Percentiles rank a stretch among this genome's conserved stretches.
Conservation (phyloP, 1,140 invertebrate genomes). For the Papilio aristodemus region DNA sequence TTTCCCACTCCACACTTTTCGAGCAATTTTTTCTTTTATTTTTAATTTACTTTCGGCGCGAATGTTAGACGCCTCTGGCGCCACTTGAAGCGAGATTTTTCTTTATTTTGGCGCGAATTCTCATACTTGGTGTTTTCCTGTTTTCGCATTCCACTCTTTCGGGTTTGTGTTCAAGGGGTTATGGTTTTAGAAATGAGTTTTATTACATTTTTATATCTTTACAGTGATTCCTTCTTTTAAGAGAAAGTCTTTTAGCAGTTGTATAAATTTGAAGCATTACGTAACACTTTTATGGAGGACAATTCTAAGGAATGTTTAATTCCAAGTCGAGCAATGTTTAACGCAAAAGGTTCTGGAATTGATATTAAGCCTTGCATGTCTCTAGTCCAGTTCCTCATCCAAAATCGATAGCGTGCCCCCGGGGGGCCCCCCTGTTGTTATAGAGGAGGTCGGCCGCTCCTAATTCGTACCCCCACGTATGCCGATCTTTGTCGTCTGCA, state of each 20-base stretch:
- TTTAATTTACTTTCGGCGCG: conserved; percentile 56
- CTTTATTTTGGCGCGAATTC: conserved; percentile 33
- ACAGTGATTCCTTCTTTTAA: neutral
- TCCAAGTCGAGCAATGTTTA: neutral
- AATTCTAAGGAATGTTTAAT: neutral
- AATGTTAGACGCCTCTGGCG: conserved; percentile 60
- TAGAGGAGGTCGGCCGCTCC: conserved; percentile 60
- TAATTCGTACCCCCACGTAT: conserved; percentile 71
- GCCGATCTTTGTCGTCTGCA: conserved; percentile 71
- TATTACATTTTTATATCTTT: neutral
- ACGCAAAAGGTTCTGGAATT: conserved; percentile 56
- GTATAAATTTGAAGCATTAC: no score
- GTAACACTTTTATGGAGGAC: neutral
- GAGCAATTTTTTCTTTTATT: conserved; percentile 46
- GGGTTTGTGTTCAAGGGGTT: conserved; percentile 9
- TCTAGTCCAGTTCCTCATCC: conserved; percentile 75
- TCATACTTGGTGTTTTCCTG: conserved; percentile 29
- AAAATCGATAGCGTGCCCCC: conserved; percentile 69
- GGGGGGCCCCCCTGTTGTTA: conserved; percentile 63
- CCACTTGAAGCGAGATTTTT: conserved; percentile 49
- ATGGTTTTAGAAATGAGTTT: conserved; percentile 17
- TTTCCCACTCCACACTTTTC: conserved; percentile 64
- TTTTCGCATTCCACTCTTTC: conserved; percentile 8
- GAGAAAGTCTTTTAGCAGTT: neutral
- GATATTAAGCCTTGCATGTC: conserved; percentile 76